Conservation (phyloP, 2,797 vertebrate species). For the Melanotaenia maccullochi region DNA sequence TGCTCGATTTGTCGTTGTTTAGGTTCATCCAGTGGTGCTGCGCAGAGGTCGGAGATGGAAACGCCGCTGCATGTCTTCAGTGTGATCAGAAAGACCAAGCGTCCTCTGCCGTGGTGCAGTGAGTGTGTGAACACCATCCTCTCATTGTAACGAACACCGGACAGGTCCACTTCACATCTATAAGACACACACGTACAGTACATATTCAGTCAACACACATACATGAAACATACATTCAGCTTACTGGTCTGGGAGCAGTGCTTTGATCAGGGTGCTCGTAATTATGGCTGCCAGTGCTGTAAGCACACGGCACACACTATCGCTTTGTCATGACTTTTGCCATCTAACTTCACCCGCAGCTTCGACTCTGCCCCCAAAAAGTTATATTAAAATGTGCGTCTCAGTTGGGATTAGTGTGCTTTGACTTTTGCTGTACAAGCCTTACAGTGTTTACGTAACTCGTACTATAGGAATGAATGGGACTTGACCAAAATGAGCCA, state of each 20-base stretch:
- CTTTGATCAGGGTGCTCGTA: background rate
- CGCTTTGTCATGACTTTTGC: no score
- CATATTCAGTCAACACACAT: background rate
- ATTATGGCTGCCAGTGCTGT: no score
- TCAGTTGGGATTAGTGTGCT: no score
- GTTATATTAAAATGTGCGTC: no score
- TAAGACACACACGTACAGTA: conserved; percentile 15
- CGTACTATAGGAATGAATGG: no score
- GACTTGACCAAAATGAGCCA: no score
- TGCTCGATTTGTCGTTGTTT: conserved; percentile 81
- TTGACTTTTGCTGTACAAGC: no score
- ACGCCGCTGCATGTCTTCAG: conserved; percentile 84
- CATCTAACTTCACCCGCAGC: no score
- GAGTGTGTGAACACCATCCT: conserved; percentile 80
- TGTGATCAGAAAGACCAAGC: conserved; percentile 85
- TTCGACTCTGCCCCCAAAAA: no score
- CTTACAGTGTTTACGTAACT: no score
- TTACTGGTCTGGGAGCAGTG: background rate
- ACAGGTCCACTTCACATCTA: conserved; percentile 91
- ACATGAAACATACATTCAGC: background rate
- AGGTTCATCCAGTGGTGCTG: conserved; percentile 87
- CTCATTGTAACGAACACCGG: conserved; percentile 76
- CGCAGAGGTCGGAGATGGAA: conserved; percentile 89
- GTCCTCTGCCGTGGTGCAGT: conserved; percentile 76
- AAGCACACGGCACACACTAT: no score